phyloP scores from a whole-genome alignment of 2,888 invertebrate genomes.

The Patella depressa region DNA sequence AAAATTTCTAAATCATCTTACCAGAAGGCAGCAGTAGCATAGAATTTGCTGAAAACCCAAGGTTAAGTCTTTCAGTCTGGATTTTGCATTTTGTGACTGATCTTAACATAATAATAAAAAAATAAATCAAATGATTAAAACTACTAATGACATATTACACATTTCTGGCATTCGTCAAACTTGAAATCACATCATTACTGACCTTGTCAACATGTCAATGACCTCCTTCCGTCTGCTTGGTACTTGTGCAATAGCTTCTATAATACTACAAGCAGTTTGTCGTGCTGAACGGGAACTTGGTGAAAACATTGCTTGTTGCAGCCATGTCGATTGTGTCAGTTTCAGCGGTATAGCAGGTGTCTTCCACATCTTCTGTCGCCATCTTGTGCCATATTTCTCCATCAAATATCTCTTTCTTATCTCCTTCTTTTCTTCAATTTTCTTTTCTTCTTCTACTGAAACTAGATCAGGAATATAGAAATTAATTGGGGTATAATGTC shows the following conservation, averaged over 20 bases:
- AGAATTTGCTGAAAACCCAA: too few relatives aligned
- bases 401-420: constrained; percentile 76
- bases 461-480: background rate
- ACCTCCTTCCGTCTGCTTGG: constrained; percentile 79
- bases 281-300: constrained; percentile 90
- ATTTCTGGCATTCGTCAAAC: background rate
- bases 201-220: constrained; percentile 88
- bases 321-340: constrained; percentile 80
- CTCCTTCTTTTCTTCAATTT: constrained; percentile 47
- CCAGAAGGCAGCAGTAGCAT: too few relatives aligned
- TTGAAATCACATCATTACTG: constrained; percentile 64
- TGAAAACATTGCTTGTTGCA: constrained; percentile 92
- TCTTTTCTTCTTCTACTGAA: constrained; percentile 38
- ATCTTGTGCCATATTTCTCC: constrained; percentile 83
- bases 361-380: constrained; percentile 74
- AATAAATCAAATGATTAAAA: too few relatives aligned
- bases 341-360: constrained; percentile 54
- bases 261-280: constrained; percentile 89
- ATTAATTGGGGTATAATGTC: background rate
- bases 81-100: too few relatives aligned
- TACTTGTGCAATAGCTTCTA: constrained; percentile 83
- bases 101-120: too few relatives aligned
- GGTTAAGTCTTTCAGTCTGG: too few relatives aligned
- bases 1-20: too few relatives aligned
- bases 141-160: background rate